A percentile compares a stretch with the other conserved stretches of the same genome.
phyloP scores from a whole-genome alignment of 2,797 vertebrate genomes.

The Loris lydekkerianus region DNA sequence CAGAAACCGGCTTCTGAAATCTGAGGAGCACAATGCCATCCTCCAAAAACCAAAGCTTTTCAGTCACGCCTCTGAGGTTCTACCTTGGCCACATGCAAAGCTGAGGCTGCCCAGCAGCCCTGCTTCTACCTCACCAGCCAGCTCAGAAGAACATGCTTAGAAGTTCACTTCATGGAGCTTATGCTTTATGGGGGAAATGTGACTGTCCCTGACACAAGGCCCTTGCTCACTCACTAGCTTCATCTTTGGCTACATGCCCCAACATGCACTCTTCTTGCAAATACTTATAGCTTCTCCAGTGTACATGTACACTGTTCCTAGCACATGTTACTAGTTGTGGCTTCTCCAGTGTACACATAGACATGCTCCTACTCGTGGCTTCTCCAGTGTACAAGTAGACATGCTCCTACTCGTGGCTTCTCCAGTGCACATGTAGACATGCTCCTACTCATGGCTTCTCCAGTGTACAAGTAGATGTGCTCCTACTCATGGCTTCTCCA shows the following conservation, averaged over 20 bases:
- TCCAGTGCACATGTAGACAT: too few species aligned
- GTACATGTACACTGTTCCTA: too few species aligned
- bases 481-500: too few species aligned
- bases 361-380: too few species aligned
- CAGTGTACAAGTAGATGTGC: too few species aligned
- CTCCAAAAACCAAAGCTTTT: not conserved
- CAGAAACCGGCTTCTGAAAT: not conserved
- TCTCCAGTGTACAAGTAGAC: too few species aligned
- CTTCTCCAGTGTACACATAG: too few species aligned
- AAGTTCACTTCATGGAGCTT: not conserved
- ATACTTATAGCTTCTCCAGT: too few species aligned
- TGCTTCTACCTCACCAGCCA: not conserved
- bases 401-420: too few species aligned
- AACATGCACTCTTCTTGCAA: not conserved
- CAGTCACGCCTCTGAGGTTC: not conserved
- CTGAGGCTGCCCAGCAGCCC: not conserved
- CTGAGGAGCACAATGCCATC: not conserved
- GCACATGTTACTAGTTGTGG: too few species aligned
- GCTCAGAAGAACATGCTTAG: not conserved
- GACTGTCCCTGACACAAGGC: not conserved
- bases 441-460: too few species aligned
- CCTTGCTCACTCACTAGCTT: not conserved
- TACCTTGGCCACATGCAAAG: not conserved
- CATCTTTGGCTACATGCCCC: not conserved
- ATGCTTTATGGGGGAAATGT: accelerated